Conservation (phyloP, 2,888 invertebrate species). For the Orthosia gothica region DNA sequence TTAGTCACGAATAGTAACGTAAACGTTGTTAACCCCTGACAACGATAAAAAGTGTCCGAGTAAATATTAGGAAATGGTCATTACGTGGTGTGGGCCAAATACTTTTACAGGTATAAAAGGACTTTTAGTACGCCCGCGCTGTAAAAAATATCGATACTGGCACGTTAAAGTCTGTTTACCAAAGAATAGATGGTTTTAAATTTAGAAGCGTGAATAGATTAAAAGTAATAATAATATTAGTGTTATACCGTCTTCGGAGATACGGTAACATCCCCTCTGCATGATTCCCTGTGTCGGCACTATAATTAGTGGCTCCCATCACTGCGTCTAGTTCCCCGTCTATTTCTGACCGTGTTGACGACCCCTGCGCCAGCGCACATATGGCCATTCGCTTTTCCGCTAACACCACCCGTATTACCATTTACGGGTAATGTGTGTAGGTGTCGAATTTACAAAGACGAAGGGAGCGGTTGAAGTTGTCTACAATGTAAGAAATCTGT, state of each 20-base stretch:
- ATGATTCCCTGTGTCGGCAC: slow-evolving; percentile 71
- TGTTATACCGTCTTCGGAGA: slow-evolving; percentile 42
- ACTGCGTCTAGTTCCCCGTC: slow-evolving; percentile 77
- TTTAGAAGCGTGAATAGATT: slow-evolving; percentile 39
- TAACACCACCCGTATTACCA: slow-evolving; percentile 69
- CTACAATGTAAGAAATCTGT: background rate
- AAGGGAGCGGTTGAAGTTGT: slow-evolving; percentile 46
- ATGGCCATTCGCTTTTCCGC: slow-evolving; percentile 76
- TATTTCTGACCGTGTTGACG: slow-evolving; percentile 85
- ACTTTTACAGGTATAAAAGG: slow-evolving; percentile 24
- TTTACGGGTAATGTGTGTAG: slow-evolving; percentile 67
- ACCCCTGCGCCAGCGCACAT: slow-evolving; percentile 77
- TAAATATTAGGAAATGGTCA: slow-evolving; percentile 36
- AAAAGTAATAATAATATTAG: slow-evolving; percentile 64
- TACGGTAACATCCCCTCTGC: slow-evolving; percentile 62
- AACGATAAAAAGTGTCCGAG: slow-evolving; percentile 40
- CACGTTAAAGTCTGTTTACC: slow-evolving; percentile 36
- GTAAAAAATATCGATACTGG: slow-evolving; percentile 28
- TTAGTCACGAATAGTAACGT: slow-evolving; percentile 46
- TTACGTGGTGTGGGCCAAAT: slow-evolving; percentile 16
- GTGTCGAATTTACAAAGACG: slow-evolving; percentile 64
- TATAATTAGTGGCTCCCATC: slow-evolving; percentile 77
- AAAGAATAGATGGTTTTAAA: slow-evolving; percentile 12
- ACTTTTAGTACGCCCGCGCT: slow-evolving; percentile 17
- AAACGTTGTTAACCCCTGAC: slow-evolving; percentile 50